Conservation (phyloP, 2,113 vertebrate genomes). For the Datnioides undecimradiatus region DNA sequence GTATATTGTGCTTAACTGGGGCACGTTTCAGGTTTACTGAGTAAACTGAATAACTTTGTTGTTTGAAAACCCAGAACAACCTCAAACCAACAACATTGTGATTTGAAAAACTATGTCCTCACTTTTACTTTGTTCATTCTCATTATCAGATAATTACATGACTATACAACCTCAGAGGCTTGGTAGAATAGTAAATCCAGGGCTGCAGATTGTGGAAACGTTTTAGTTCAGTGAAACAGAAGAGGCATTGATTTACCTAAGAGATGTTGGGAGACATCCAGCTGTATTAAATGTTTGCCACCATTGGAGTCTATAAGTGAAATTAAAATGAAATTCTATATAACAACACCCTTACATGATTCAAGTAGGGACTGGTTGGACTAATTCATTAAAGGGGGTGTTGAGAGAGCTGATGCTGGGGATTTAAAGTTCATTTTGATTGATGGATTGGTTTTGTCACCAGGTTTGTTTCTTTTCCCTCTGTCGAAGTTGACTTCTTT, state of each 20-base stretch:
- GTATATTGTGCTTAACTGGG: background rate
- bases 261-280: no score
- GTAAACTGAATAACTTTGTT: background rate
- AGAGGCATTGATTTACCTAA: no score
- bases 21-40: background rate
- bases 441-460: no score
- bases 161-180: background rate
- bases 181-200: background rate
- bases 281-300: no score
- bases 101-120: background rate
- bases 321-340: no score
- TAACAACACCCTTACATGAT: no score
- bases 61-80: background rate
- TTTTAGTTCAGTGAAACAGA: background rate
- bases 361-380: no score
- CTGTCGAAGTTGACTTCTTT: background rate
- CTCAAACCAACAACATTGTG: background rate
- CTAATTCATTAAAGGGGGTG: no score
- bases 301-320: no score
- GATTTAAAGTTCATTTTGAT: no score
- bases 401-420: no score
- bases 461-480: no score
- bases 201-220: background rate
- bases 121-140: background rate
- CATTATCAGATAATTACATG: background rate